Percentiles rank a stretch among this genome's conserved stretches.
Conservation (phyloP, 1,140 invertebrate genomes). For the Musca domestica region DNA sequence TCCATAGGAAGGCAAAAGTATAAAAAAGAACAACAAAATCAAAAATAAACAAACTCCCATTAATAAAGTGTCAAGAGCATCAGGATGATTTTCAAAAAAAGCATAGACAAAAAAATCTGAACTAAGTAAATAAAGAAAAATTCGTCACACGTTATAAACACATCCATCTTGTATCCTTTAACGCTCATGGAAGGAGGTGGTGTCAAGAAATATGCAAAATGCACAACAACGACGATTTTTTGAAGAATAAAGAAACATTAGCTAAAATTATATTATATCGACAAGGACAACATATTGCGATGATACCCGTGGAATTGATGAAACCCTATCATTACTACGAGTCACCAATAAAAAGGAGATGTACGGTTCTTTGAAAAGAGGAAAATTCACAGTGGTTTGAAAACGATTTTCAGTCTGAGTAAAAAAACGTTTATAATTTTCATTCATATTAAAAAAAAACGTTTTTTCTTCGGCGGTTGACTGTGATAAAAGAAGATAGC, state of each 20-base stretch:
- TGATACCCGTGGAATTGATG: conserved; percentile 5
- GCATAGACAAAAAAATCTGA: neutral
- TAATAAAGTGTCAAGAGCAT: conserved; percentile 21
- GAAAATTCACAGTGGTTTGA: too few species aligned
- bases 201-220: neutral
- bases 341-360: neutral
- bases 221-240: neutral
- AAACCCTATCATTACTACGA: neutral
- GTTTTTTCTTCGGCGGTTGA: too few species aligned
- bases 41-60: neutral
- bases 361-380: neutral
- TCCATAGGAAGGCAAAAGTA: neutral
- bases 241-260: neutral
- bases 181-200: too few species aligned
- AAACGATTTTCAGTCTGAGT: neutral
- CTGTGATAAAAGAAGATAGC: too few species aligned
- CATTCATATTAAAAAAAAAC: too few species aligned
- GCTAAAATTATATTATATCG: too few species aligned
- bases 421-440: neutral
- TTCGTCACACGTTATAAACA: conserved; percentile 18
- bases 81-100: conserved; percentile 1
- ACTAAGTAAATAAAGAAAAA: neutral
- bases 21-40: neutral
- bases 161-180: conserved; percentile 6
- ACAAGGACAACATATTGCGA: too few species aligned